These are phyloP conservation scores for Motacilla tschutschensis DNA, from an alignment of 2,113 vertebrate species.

Conservation along the genomic window DNA sequence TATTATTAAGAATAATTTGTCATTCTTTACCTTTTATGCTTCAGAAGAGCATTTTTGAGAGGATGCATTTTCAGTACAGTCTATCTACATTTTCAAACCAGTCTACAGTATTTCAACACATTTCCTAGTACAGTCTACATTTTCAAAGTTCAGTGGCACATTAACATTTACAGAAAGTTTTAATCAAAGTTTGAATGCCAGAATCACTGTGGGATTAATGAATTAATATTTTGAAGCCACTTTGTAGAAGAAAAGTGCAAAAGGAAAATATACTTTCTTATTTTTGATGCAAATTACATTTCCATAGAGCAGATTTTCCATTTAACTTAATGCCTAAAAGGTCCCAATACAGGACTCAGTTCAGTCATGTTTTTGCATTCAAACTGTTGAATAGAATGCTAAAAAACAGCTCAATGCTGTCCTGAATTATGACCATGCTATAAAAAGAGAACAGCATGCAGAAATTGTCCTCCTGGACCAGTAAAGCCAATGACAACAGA, in stretches of 20 bases:
- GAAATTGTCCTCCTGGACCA: neutral
- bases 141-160: conserved; percentile 2
- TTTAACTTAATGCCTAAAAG: neutral
- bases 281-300: neutral
- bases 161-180: conserved; percentile 27
- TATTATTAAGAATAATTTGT: conserved; percentile 2
- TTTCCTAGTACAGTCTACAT: neutral
- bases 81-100: neutral
- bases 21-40: neutral
- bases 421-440: neutral
- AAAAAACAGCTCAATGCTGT: neutral
- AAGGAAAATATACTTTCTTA: neutral
- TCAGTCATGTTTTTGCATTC: neutral
- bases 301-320: neutral
- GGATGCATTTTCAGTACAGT: neutral
- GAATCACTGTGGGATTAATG: conserved; percentile 8
- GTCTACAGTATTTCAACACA: neutral
- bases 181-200: neutral
- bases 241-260: neutral
- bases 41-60: neutral
- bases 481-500: neutral
- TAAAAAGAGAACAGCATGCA: neutral
- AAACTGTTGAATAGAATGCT: neutral
- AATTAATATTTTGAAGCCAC: conserved; percentile 28
- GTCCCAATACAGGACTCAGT: neutral